Percentiles rank a stretch among this genome's conserved stretches.
phyloP scores from a whole-genome alignment of 2,113 vertebrate genomes.

The Psilopogon haemacephalus region DNA sequence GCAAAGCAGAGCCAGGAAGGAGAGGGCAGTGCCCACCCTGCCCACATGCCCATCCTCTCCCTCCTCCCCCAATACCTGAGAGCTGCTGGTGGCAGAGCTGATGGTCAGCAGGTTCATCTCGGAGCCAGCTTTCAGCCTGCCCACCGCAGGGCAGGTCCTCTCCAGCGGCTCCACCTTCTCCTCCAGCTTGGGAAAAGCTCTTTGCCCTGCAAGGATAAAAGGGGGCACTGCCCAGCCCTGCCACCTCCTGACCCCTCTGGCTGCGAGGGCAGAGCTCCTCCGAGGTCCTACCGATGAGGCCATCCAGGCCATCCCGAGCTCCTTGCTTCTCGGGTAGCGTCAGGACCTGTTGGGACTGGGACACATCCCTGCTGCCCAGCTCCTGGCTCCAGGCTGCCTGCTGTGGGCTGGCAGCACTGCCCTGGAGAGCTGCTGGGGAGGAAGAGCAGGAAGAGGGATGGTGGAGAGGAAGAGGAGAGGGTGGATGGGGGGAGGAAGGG shows the following conservation, averaged over 20 bases:
- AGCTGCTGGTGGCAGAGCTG: conserved; percentile 64
- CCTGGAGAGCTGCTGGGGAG: not conserved
- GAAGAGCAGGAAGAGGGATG: no score
- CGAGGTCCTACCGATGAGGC: not conserved
- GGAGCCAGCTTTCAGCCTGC: conserved; percentile 76
- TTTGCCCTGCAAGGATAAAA: conserved; percentile 57
- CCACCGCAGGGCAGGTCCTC: conserved; percentile 47
- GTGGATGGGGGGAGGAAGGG: not conserved
- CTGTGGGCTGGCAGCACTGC: not conserved
- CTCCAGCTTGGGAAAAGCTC: conserved; percentile 49
- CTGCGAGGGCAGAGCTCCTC: not conserved
- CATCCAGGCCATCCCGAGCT: not conserved
- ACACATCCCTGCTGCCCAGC: not conserved
- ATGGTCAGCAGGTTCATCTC: conserved; percentile 79
- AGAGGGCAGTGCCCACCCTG: accelerated
- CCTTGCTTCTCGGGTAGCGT: not conserved
- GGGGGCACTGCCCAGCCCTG: not conserved
- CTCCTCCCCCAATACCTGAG: conserved; percentile 77
- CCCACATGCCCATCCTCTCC: not conserved
- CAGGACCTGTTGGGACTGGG: not conserved
- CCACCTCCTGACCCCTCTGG: accelerated
- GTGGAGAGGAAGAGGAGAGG: not conserved
- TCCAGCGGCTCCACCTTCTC: conserved; percentile 78
- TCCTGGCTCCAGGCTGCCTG: accelerated
- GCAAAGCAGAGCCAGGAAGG: accelerated